Evolutionary conservation across 2,888 invertebrate species (phyloP).

Genomic region (Leptinotarsa peninsularis): DNA sequence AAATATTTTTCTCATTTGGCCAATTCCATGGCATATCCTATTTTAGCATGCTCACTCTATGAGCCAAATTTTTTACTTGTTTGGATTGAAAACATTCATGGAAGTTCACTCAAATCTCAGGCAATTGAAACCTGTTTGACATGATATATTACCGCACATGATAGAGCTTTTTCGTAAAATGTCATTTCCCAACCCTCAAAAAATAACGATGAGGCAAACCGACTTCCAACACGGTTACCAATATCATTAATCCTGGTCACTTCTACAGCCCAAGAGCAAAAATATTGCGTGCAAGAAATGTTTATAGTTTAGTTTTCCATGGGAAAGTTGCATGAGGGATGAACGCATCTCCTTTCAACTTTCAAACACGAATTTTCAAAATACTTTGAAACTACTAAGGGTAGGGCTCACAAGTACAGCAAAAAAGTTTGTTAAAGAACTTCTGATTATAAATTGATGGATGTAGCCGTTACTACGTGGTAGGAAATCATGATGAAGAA

Average conservation of each 20-base stretch:
- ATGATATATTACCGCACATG: background rate
- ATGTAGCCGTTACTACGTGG: too few species aligned
- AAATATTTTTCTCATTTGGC: too few species aligned
- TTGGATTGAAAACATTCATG: background rate
- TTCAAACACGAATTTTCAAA: background rate
- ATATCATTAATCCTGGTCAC: slow-evolving; percentile 3
- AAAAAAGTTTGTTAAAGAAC: too few species aligned
- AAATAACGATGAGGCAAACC: background rate
- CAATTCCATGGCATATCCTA: too few species aligned
- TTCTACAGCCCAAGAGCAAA: background rate
- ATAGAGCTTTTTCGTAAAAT: background rate
- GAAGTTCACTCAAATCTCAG: background rate
- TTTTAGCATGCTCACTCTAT: background rate
- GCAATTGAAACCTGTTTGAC: background rate
- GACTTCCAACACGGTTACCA: background rate
- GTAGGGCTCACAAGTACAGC: background rate
- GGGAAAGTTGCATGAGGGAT: background rate
- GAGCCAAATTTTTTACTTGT: too few species aligned
- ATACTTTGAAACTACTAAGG: background rate
- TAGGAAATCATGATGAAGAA: too few species aligned
- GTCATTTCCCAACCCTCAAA: background rate
- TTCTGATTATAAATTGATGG: too few species aligned
- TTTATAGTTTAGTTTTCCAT: slow-evolving; percentile 1
- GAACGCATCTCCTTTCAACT: background rate
- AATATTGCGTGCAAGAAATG: background rate